Base-by-base conservation (phyloP, 2,113 vertebrate species). In the Prochilodus magdalenae region DNA sequence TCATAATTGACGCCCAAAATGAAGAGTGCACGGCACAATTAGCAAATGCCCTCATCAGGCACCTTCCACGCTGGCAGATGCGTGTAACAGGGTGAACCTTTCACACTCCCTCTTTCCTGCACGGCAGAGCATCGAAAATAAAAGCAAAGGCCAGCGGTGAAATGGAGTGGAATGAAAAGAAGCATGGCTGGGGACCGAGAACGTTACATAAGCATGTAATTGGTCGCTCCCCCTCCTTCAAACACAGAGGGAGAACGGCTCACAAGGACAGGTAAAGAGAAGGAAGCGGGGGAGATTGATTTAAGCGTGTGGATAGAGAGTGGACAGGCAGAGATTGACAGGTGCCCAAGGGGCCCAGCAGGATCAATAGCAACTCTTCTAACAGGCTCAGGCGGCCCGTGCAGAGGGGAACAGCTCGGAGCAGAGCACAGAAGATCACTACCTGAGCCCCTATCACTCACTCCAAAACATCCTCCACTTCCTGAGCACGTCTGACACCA, bases 401-500 rank as follows among this genome's bases (percentile, higher is more conserved):
- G 57, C 69, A 10, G 27, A 79, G 13, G 20, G 69, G 40, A 49
- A 3, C 30, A 40, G 4, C 26, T 72, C 36, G 20, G 53, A 29
- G 70, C 51, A 12, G 51, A 73, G 73, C 57, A 55, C 26, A 8
- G 20, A 55, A 75, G 73, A 44, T 84, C 63, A 15, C 59, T 78
- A 75, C 36, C 83, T 75, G 55, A 73, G 73, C 44, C 65, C 76
- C 76, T 71, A 84, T 87, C 69, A 80, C 65, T 82, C 76, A 76
- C 57, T 63, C 51, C 66, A 16, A 73, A 80, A 76, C 36, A 59
- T 33, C 33, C 44, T 29, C 26, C 29, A 78, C 24, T 47, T 85
- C 59, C 71, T 62, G 57, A 72, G 66, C 20, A 26, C 33, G 73
- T 62, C 36, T 75, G 47, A 53, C 70, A 71, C 51, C 65, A 49